A percentile compares a stretch with the other conserved stretches of the same genome.
Evolutionary conservation across 2,797 vertebrate species (phyloP).

Genomic region (Psittacula derbiana): DNA sequence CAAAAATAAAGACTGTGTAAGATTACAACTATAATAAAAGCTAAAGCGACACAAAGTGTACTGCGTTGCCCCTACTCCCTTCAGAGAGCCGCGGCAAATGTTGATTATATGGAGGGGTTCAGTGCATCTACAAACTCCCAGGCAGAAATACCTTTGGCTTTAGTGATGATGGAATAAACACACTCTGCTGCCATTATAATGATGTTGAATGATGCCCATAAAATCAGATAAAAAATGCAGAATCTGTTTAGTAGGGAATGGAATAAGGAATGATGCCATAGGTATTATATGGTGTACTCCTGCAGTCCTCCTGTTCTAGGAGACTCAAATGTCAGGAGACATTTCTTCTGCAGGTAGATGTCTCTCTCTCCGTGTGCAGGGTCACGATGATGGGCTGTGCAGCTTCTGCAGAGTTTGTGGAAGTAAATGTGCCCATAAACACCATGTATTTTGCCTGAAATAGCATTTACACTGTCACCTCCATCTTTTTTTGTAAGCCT

Average conservation of each 20-base stretch:
- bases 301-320: not conserved
- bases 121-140: accelerated
- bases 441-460: not conserved
- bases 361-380: not conserved
- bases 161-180: not conserved
- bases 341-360: not conserved
- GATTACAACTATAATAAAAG: not conserved
- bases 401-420: not conserved
- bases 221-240: not conserved
- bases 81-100: not conserved
- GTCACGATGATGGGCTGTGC: not conserved
- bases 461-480: not conserved
- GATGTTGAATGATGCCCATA: not conserved
- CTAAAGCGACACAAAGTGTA: not conserved
- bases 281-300: not conserved
- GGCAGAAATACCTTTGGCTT: not conserved
- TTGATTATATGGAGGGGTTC: not conserved
- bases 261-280: not conserved
- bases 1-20: not conserved
- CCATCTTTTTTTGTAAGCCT: not conserved
- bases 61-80: accelerated
- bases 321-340: not conserved
- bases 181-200: not conserved
- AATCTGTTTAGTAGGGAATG: not conserved
- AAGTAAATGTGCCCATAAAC: not conserved